Evolutionary conservation across 2,888 invertebrate genomes (phyloP), one percentile per base, ranked within the genome.

Genomic region (Bembecia ichneumoniformis): DNA sequence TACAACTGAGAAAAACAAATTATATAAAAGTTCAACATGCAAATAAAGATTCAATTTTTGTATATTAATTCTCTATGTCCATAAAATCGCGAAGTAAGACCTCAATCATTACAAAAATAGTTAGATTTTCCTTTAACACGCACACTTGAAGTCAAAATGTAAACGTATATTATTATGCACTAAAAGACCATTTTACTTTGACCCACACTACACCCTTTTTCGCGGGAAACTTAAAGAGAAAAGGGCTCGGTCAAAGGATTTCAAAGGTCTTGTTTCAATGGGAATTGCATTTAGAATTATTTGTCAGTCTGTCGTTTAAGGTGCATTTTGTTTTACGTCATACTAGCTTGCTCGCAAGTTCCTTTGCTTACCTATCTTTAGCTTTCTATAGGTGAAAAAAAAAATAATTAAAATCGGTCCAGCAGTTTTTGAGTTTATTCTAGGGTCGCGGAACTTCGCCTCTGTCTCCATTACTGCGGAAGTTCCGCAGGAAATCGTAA

Each of bases 51-150:
- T 28, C 28, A 28, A 28, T 5, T 28, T 40, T 40, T 13, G 40
- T n/a, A 40, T 40, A 40, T 40, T 40, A 40, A 40, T 40, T n/a
- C 40, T 40, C 44, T 44, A 15, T 44, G 44, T 16, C 44, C 16
- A 10, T 11, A 40, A 40, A 40, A 40, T 44, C 16, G 16, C 44
- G 7, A 44, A 44, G 44, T 44, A 15, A 13, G 44, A 44, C 15
- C 44, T 13, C 17, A 43, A 53, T 57, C 58, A 57, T 54, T 52
- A 59, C 54, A 58, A 60, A 63, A 68, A 62, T 63, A 66, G 62
- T 57, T 48, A 48, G 51, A 60, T 67, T 63, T 61, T 62, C 60
- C 60, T 57, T 54, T 52, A 49, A 59, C 57, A 58, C 56, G 51
- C 53, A 47, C 54, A 55, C 48, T 51, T 47, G 51, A 14, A 40